Percentiles rank a stretch among this genome's conserved stretches.
Evolutionary conservation across 2,888 invertebrate species (phyloP).

Genomic region (Drosophila longiperda): DNA sequence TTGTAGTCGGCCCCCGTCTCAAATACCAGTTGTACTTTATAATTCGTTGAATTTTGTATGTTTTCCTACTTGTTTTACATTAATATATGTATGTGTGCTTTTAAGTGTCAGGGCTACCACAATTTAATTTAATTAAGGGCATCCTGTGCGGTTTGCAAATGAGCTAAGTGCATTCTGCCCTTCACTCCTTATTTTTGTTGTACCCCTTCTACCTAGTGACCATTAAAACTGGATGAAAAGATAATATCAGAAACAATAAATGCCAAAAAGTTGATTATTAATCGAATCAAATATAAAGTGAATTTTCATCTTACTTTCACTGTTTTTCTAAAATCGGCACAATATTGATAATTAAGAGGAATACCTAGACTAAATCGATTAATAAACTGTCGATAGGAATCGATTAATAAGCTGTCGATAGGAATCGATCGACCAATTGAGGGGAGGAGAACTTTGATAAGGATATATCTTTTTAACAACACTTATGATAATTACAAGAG

Average conservation of each 20-base stretch:
- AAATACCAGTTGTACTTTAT: not conserved
- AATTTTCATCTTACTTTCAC: not conserved
- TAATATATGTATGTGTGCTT: slow-evolving; percentile 9
- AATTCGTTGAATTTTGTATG: not conserved
- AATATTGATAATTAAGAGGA: not conserved
- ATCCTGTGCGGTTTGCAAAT: slow-evolving; percentile 61
- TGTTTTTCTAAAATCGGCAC: not conserved
- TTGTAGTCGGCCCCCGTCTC: not conserved
- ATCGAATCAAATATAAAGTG: not conserved
- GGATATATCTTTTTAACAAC: not conserved
- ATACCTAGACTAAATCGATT: not conserved
- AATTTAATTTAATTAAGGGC: slow-evolving; percentile 78
- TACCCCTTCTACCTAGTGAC: not conserved
- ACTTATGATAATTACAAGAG: no score
- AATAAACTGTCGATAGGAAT: not conserved
- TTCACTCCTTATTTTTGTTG: slow-evolving; percentile 20
- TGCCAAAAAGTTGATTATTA: no score
- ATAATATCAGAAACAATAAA: not conserved
- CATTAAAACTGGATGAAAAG: not conserved
- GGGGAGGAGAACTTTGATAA: not conserved
- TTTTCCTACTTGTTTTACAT: slow-evolving; percentile 5
- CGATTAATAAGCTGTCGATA: not conserved
- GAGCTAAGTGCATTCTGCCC: slow-evolving; percentile 68
- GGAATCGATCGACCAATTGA: not conserved
- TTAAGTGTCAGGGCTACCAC: slow-evolving; percentile 73